Evolutionary conservation across 2,113 vertebrate genomes (phyloP).

Genomic region (Oryzias melastigma): DNA sequence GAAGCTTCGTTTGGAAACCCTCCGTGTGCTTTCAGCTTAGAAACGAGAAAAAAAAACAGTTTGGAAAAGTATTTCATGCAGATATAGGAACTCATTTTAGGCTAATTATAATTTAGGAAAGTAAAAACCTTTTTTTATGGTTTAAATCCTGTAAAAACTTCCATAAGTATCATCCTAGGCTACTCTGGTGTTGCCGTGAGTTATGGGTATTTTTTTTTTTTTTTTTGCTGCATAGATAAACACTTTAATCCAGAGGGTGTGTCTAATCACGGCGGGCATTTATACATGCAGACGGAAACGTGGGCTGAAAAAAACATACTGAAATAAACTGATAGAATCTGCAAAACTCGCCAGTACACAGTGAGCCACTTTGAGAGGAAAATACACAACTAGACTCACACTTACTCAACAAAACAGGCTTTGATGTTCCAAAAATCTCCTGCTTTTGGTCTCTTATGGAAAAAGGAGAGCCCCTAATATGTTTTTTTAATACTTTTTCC

Average conservation of each 20-base stretch:
- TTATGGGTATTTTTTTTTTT: slow-evolving; percentile 17
- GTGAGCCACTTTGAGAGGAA: not conserved
- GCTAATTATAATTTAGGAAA: too few relatives aligned
- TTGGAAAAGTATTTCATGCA: too few relatives aligned
- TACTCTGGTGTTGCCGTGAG: not conserved
- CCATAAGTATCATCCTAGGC: too few relatives aligned
- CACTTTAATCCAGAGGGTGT: slow-evolving; percentile 15
- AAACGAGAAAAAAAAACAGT: too few relatives aligned
- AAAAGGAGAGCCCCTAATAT: slow-evolving; percentile 27
- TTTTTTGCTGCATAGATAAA: slow-evolving; percentile 8
- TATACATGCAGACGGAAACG: slow-evolving; percentile 33
- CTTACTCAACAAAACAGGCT: slow-evolving; percentile 31
- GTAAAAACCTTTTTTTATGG: too few relatives aligned
- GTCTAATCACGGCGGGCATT: slow-evolving; percentile 2
- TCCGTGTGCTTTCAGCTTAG: too few relatives aligned
- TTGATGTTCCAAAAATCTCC: slow-evolving; percentile 61
- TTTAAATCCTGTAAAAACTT: too few relatives aligned
- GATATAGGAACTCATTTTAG: too few relatives aligned
- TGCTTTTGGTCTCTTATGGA: slow-evolving; percentile 44
- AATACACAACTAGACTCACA: slow-evolving; percentile 11
- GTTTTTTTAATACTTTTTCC: slow-evolving; percentile 49
- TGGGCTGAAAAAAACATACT: slow-evolving; percentile 24
- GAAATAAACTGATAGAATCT: slow-evolving; percentile 26
- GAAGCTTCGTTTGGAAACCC: not conserved
- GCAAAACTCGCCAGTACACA: slow-evolving; percentile 1